Base-by-base conservation (phyloP, 2,797 vertebrate genomes). In the Pangasius larnaudii region DNA sequence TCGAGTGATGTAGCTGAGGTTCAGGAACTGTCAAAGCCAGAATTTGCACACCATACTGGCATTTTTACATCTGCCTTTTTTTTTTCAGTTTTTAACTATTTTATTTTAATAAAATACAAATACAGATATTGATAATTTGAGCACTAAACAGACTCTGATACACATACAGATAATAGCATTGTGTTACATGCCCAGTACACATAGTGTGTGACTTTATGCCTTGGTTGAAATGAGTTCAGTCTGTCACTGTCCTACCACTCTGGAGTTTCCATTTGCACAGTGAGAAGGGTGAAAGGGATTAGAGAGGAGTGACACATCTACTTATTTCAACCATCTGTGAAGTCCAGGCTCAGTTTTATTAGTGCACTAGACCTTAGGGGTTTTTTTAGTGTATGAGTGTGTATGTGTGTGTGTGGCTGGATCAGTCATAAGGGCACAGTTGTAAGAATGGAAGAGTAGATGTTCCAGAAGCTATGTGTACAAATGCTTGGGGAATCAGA, bases 321-420 rank as follows among this genome's bases (percentile, higher is more conserved):
- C 90, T 94, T 94, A 94, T 92, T 92, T 92, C 79, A 65, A 85
- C 92, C 91, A 92, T 91, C 91, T 91, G 51, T 71, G 67, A 90
- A 86, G 77, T 78, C 89, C 72, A 80, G 91, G 83, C 89, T 88
- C 90, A 89, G 92, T 94, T 92, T 91, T 91, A 93, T 92, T 91
- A 92, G 91, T 80, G 85, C 85, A 87, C 91, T 90, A 92, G 88
- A 85, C 59, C 81, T 85, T 22, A 22, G 84, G 84, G 58, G 80
- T n/a, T 75, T 46, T 85, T 59, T 16, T 82, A 63, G 77, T 85
- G 27, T 24, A 13, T 69, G 86, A 18, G 49, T 71, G 49, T 33
- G 36, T 85, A 27, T 24, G 30, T 69, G 86, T 27, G 65, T 75
- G 36, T 77, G 67, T 42, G 49, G 13, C 19, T 77, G 86, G 22